phyloP scores from a whole-genome alignment of 2,888 invertebrate genomes.

The Vesta saturnalis region DNA sequence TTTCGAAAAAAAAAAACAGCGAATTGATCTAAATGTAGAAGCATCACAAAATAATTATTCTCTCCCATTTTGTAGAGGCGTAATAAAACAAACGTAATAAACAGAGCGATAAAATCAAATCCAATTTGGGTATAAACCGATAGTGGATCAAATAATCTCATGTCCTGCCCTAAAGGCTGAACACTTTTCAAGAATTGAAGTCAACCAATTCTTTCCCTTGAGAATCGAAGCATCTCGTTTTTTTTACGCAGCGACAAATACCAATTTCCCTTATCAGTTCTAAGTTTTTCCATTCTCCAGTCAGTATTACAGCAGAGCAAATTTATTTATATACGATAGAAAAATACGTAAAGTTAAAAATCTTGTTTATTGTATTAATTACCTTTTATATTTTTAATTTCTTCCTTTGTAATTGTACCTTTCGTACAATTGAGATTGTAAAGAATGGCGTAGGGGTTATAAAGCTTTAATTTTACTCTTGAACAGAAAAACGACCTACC shows the following conservation, averaged over 20 bases:
- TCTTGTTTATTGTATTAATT: slow-evolving; percentile 5
- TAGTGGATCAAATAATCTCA: slow-evolving; percentile 47
- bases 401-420: slow-evolving; percentile 24
- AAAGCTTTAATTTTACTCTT: slow-evolving; percentile 30
- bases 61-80: background rate
- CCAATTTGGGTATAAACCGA: slow-evolving; percentile 48
- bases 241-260: slow-evolving; percentile 54
- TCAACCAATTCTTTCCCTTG: slow-evolving; percentile 56
- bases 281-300: slow-evolving; percentile 32
- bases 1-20: slow-evolving; percentile 12
- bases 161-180: slow-evolving; percentile 31
- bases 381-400: background rate
- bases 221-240: slow-evolving; percentile 56
- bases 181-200: slow-evolving; percentile 46
- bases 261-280: slow-evolving; percentile 60
- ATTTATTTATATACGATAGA: background rate
- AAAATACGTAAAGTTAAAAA: background rate
- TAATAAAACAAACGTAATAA: slow-evolving; percentile 17
- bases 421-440: slow-evolving; percentile 6
- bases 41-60: background rate
- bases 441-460: slow-evolving; percentile 23
- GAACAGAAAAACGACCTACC: slow-evolving; percentile 7
- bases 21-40: background rate
- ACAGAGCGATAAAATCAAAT: slow-evolving; percentile 40
- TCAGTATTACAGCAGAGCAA: slow-evolving; percentile 11